A percentile compares a stretch with the other conserved stretches of the same genome.
Evolutionary conservation across 2,797 vertebrate genomes (phyloP).

Genomic region (Acanthis flammea): DNA sequence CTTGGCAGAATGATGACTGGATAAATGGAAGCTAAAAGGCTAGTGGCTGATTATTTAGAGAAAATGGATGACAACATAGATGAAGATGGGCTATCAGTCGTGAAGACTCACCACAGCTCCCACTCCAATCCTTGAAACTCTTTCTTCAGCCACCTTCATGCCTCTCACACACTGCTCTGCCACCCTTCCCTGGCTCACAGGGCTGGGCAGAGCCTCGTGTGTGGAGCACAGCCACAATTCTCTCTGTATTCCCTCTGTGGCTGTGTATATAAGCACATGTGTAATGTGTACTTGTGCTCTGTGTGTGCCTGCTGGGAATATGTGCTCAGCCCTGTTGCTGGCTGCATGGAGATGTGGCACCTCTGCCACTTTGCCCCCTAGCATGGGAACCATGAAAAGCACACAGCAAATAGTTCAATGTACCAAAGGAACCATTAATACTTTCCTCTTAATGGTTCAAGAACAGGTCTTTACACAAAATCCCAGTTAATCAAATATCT

Average conservation of each 20-base stretch:
- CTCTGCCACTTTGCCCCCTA: background rate
- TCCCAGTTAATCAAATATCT: background rate
- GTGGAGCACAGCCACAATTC: too few species aligned
- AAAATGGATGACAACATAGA: background rate
- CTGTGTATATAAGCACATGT: fast-evolving
- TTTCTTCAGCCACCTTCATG: background rate
- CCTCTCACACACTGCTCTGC: background rate
- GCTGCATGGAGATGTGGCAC: fast-evolving
- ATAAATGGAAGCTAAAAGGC: background rate
- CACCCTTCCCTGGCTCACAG: fast-evolving
- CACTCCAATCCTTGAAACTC: background rate
- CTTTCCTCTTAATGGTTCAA: background rate
- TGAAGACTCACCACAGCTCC: background rate
- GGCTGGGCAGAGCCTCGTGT: fast-evolving
- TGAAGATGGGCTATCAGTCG: background rate
- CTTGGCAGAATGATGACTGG: background rate
- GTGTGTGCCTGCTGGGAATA: background rate
- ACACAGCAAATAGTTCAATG: background rate
- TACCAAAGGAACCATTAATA: background rate
- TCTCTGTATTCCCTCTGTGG: background rate
- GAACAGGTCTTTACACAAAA: background rate
- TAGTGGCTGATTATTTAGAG: background rate
- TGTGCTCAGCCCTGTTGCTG: background rate
- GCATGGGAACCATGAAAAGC: background rate
- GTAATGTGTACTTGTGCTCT: fast-evolving